Evolutionary conservation across 2,113 vertebrate species (phyloP).

Genomic region (Carettochelys insculpta): DNA sequence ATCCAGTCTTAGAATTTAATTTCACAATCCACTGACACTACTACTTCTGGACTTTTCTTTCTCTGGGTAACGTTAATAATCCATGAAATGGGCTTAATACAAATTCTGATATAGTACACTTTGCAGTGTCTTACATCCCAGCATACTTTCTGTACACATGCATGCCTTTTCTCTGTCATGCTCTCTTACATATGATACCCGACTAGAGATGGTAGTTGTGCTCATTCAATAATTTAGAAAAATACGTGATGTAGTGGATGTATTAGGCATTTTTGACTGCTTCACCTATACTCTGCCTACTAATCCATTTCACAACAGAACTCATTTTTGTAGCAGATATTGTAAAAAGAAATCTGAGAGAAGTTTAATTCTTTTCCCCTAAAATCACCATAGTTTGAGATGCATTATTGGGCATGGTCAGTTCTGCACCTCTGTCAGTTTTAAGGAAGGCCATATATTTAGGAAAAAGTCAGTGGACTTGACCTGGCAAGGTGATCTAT

Average conservation of each 20-base stretch:
- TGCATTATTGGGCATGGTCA: neutral
- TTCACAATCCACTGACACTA: neutral
- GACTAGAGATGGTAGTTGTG: neutral
- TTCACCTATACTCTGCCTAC: neutral
- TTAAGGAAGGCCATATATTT: neutral
- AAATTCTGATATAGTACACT: neutral
- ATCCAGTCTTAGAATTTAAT: neutral
- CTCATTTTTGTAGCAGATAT: neutral
- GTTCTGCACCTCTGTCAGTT: neutral
- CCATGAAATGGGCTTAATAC: neutral
- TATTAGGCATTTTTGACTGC: neutral
- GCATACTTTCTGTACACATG: neutral
- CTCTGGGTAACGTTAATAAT: neutral
- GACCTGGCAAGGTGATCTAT: accelerated
- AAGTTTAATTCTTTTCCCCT: neutral
- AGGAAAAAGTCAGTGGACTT: neutral
- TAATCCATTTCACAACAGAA: neutral
- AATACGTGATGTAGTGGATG: neutral
- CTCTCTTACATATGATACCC: neutral
- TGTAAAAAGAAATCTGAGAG: neutral
- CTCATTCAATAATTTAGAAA: neutral
- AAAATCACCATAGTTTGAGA: neutral
- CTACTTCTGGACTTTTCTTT: neutral
- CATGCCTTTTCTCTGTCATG: neutral
- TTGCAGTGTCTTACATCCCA: neutral